Percentiles rank a stretch among this genome's conserved stretches.
phyloP scores from a whole-genome alignment of 1,140 invertebrate genomes.

The Bombus waltoni region DNA sequence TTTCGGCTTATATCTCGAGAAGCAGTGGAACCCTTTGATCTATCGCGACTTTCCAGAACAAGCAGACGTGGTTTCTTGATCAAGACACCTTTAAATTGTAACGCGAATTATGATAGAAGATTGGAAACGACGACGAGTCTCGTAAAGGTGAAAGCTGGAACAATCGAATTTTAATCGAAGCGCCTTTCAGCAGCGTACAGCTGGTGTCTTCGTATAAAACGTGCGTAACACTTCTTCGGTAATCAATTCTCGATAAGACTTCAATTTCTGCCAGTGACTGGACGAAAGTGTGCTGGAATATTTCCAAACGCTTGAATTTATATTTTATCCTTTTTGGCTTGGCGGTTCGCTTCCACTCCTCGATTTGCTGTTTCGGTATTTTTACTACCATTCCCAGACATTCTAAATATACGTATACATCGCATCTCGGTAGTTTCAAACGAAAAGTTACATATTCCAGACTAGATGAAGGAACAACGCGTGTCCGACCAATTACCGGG shows the following conservation, averaged over 20 bases:
- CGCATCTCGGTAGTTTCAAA: neutral
- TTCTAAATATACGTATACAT: no score
- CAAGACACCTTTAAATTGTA: neutral
- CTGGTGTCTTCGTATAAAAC: neutral
- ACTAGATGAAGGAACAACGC: no score
- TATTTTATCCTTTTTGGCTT: neutral
- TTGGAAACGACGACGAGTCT: neutral
- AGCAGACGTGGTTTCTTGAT: neutral
- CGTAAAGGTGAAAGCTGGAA: neutral
- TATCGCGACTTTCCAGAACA: no score
- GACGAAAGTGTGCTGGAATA: conserved; percentile 6
- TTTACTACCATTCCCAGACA: neutral
- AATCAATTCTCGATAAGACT: conserved; percentile 40
- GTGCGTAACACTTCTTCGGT: neutral
- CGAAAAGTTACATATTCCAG: no score
- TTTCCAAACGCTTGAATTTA: neutral
- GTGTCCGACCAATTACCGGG: neutral
- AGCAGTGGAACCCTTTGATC: no score
- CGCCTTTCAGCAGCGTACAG: neutral
- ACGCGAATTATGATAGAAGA: neutral
- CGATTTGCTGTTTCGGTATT: neutral
- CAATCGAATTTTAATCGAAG: neutral
- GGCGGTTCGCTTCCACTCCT: neutral
- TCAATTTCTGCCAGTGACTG: conserved; percentile 29
- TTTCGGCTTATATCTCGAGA: neutral